These are phyloP conservation scores for Halcyon malimbica DNA, from an alignment of 2,113 vertebrate genomes.

Conservation along the genomic window DNA sequence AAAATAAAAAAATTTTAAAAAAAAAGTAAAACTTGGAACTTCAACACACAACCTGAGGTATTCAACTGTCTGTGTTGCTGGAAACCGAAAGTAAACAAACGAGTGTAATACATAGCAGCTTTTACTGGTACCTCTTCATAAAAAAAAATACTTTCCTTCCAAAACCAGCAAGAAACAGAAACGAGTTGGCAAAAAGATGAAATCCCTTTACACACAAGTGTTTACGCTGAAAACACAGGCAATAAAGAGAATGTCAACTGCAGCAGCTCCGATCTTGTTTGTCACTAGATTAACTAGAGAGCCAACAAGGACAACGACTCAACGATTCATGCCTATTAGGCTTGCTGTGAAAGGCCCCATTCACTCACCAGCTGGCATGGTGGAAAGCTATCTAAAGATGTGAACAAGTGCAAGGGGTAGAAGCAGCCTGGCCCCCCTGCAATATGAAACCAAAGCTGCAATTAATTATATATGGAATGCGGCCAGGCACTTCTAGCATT, in stretches of 20 bases:
- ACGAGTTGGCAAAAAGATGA: constrained; percentile 16
- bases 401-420: constrained; percentile 48
- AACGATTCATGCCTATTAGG: constrained; percentile 48
- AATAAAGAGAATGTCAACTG: constrained; percentile 55
- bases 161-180: constrained; percentile 25
- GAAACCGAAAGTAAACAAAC: background rate
- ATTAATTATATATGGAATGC: constrained; percentile 77
- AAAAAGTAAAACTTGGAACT: background rate
- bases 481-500: constrained; percentile 69
- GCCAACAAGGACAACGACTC: constrained; percentile 48
- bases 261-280: constrained; percentile 59
- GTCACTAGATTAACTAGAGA: constrained; percentile 51
- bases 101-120: background rate
- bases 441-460: constrained; percentile 74
- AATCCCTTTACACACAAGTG: constrained; percentile 38
- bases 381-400: constrained; percentile 60
- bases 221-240: constrained; percentile 48
- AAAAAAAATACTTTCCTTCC: background rate
- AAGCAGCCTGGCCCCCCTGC: constrained; percentile 28
- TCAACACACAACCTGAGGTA: background rate
- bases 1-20: background rate
- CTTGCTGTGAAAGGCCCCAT: constrained; percentile 62
- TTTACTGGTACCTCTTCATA: background rate
- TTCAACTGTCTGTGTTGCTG: background rate
- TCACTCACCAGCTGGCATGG: constrained; percentile 78